A percentile compares a stretch with the other conserved stretches of the same genome.
Conservation (phyloP, 2,113 vertebrate species). For the Oreocharis arfaki region DNA sequence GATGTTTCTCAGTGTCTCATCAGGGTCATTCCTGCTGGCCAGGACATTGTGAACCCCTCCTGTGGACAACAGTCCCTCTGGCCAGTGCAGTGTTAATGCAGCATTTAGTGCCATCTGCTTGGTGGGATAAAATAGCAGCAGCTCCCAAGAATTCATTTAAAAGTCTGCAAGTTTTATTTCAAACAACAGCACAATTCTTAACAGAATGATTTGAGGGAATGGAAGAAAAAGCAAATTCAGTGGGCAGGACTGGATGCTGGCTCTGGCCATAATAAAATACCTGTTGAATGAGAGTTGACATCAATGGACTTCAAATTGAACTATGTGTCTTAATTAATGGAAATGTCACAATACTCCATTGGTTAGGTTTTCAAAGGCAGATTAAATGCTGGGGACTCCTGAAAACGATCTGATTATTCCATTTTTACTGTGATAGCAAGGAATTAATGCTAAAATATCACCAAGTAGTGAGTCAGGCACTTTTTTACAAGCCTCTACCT, state of each 20-base stretch:
- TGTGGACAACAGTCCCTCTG: neutral
- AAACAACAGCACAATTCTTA: neutral
- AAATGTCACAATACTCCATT: neutral
- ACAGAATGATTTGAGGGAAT: neutral
- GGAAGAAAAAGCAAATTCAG: neutral
- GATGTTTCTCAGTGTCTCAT: neutral
- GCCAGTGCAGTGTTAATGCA: neutral
- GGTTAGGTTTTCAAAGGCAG: neutral
- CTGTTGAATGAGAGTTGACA: neutral
- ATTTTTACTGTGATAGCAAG: neutral
- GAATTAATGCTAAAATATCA: neutral
- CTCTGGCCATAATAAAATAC: neutral
- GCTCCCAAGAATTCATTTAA: conserved; percentile 6
- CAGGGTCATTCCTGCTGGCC: conserved; percentile 1
- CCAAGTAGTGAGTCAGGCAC: neutral
- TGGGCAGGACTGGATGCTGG: neutral
- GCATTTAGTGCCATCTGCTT: neutral
- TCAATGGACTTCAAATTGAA: neutral
- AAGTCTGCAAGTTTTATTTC: neutral
- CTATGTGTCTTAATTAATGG: neutral
- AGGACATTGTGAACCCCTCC: neutral
- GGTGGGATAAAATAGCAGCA: conserved; percentile 35
- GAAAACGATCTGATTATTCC: neutral
- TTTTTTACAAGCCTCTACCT: neutral
- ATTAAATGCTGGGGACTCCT: neutral